These are phyloP conservation scores for Zaprionus africanus DNA, from an alignment of 1,140 invertebrate genomes.

Conservation along the genomic window DNA sequence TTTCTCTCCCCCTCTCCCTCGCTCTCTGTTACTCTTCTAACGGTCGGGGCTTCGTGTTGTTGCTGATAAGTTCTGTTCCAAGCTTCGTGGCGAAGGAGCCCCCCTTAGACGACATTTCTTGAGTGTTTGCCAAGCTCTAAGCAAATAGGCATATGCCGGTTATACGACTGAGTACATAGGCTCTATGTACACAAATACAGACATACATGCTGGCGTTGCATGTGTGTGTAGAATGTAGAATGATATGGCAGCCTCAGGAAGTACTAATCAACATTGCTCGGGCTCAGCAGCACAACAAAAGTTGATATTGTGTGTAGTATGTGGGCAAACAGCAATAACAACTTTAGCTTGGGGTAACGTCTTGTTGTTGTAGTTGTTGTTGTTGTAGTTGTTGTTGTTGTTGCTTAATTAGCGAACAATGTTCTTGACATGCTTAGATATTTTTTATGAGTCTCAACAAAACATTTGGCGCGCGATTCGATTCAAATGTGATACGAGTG, in stretches of 20 bases:
- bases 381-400: conserved; percentile 26
- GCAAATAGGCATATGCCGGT: conserved; percentile 46
- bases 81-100: conserved; percentile 22
- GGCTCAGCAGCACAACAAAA: conserved; percentile 60
- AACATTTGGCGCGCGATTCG: conserved; percentile 66
- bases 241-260: conserved; percentile 77
- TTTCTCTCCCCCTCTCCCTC: not conserved
- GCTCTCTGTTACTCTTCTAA: conserved; percentile 18
- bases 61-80: conserved; percentile 55
- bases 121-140: conserved; percentile 61
- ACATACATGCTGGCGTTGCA: not conserved
- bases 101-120: conserved; percentile 43
- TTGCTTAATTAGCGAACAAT: conserved; percentile 75
- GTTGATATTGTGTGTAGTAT: conserved; percentile 68
- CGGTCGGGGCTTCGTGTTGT: conserved; percentile 14
- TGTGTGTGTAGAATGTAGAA: conserved; percentile 43
- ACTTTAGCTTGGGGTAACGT: conserved; percentile 18
- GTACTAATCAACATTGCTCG: conserved; percentile 74
- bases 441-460: conserved; percentile 49
- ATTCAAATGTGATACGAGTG: conserved; percentile 65
- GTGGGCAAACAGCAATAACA: conserved; percentile 37
- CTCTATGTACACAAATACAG: conserved; percentile 20
- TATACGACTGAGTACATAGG: conserved; percentile 18
- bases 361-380: not conserved
- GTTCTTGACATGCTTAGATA: conserved; percentile 81